Evolutionary conservation across 2,888 invertebrate species (phyloP), one percentile per base, ranked within the genome.

Genomic region (Erebia aethiops): DNA sequence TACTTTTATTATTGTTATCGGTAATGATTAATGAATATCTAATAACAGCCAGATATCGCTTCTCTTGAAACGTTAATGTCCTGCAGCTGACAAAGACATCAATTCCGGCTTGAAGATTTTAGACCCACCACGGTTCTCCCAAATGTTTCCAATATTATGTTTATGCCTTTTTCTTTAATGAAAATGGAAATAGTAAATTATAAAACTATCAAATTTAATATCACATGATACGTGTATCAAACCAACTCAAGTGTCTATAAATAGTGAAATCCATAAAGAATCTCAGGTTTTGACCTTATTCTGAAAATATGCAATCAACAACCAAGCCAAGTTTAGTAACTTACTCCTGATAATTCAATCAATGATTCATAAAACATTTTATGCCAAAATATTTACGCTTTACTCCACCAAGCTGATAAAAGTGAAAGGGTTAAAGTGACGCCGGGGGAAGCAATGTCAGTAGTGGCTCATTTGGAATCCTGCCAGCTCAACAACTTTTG

Each of bases 381-480:
- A 60, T 43, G 41, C 26, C 61, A 64, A 67, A 58, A 67, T 67
- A 62, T 61, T 67, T 66, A 63, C 67, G 56, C 54, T 67, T 57
- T 21, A 60, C 18, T 49, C 60, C 49, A 54, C 21, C 61, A 60
- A 65, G 67, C 60, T 56, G 66, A 68, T 70, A 71, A 74, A 78
- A 76, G 77, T 64, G 72, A 74, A 51, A 77, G 52, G 41, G 67
- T 74, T 78, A 64, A 76, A 76, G 79, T 72, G 79, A 76, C 77
- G 77, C 70, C 69, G 63, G 60, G 73, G 72, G 79, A 78, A 78
- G 80, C 81, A 82, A 82, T 83, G 82, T 83, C 82, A 81, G 78
- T 78, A 72, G 75, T 76, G 75, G 75, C 69, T 73, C 75, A 67
- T 76, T 81, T 85, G 85, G 83, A 77, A 21, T 74, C 56, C 66